Evolutionary conservation across 2,113 vertebrate genomes (phyloP).

Genomic region (Cyanoliseus patagonus): DNA sequence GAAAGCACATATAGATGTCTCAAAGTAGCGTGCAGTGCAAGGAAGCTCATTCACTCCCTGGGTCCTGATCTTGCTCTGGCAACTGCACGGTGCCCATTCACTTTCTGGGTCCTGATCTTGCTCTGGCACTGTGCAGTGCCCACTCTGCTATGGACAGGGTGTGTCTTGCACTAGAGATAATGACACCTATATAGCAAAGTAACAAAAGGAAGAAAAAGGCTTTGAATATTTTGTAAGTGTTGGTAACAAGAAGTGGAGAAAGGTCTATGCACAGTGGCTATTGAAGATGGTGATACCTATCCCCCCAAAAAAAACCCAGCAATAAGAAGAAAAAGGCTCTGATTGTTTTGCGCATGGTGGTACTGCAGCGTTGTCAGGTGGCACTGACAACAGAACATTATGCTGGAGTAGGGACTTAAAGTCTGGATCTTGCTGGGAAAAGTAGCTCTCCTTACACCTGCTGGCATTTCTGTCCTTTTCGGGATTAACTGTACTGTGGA

Average conservation of each 20-base stretch:
- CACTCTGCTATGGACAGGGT: neutral
- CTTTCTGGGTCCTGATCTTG: neutral
- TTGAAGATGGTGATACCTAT: neutral
- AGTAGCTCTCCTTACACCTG: neutral
- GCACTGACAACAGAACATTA: neutral
- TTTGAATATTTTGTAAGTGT: neutral
- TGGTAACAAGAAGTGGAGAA: neutral
- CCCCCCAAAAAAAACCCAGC: rapidly evolving
- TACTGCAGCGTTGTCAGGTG: neutral
- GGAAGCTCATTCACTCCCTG: neutral
- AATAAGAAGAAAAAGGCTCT: neutral
- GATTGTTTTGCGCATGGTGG: neutral
- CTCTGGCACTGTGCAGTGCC: neutral
- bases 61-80: neutral
- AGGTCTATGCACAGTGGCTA: neutral
- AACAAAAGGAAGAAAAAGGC: neutral
- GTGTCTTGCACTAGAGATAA: rapidly evolving
- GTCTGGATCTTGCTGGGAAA: neutral
- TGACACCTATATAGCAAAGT: neutral
- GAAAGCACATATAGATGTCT: neutral
- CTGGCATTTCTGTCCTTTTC: neutral
- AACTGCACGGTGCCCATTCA: neutral
- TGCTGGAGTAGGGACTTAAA: neutral
- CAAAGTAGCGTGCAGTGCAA: neutral
- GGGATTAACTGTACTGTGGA: neutral